Base-by-base conservation (phyloP, 2,888 invertebrate species). In the Catocala nupta region DNA sequence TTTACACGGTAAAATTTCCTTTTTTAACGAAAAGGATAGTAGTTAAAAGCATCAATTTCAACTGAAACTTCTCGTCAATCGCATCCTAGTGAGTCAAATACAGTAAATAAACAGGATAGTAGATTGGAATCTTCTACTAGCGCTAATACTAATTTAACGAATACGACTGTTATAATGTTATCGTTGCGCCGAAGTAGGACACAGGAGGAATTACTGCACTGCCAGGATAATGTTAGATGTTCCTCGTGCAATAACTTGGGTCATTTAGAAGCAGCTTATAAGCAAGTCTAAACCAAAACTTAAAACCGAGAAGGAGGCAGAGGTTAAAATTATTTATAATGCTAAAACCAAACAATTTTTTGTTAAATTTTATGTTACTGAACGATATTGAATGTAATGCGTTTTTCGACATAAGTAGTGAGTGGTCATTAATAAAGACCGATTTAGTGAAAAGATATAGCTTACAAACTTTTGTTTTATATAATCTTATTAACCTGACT, bases 141-240 rank as follows among this genome's bases (percentile, higher is more conserved):
- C n/a, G 8, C n/a, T n/a, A n/a, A n/a, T 45, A 12, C 6, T 45
- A 45, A 5, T 12, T 4, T 11, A 45, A 12, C 13, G 4, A 45
- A 45, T 13, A 45, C 5, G 11, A 7, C n/a, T 45, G 11, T 39
- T n/a, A 6, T 11, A 6, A n/a, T 60, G 60, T n/a, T 60, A 36
- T 12, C 48, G 55, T 44, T 60, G 60, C 13, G 60, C 55, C 6
- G 60, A 54, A n/a, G 43, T 39, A 44, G 55, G 59, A 7, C 60
- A 55, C 36, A 55, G 45, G n/a, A 44, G 55, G 10, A 60, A 54
- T 12, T 6, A 13, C 5, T 45, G 45, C 11, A 45, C 12, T 13
- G 13, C 13, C 5, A 45, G 11, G 52, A 48, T 8, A 55, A 45
- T 50, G 54, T 55, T 0, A 16, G 5, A 11, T 57, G 56, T 25